A percentile compares a stretch with the other conserved stretches of the same genome.
Evolutionary conservation across 2,113 vertebrate genomes (phyloP).

Genomic region (Silurus asotus): DNA sequence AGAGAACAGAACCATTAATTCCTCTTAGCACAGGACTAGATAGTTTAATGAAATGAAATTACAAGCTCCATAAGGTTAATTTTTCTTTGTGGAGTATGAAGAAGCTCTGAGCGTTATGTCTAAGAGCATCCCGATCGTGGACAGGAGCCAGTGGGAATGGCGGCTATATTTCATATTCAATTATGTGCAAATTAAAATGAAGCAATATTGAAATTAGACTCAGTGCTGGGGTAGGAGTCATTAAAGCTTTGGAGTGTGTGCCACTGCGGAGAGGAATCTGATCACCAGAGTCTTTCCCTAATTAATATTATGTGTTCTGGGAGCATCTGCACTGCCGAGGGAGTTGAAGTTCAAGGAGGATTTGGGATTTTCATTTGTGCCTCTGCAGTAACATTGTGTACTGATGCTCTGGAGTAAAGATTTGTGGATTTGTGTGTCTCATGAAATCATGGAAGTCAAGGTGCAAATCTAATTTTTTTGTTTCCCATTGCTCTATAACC

Average conservation of each 20-base stretch:
- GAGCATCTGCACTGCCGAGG: slow-evolving; percentile 26
- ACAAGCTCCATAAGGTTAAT: slow-evolving; percentile 16
- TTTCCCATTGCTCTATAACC: slow-evolving; percentile 25
- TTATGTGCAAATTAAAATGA: slow-evolving; percentile 61
- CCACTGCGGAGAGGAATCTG: slow-evolving; percentile 37
- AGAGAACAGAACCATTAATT: background rate
- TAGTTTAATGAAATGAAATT: slow-evolving; percentile 39
- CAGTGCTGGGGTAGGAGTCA: slow-evolving; percentile 46
- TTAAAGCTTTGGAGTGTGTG: slow-evolving; percentile 47
- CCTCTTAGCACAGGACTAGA: slow-evolving; percentile 19
- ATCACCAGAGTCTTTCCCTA: slow-evolving; percentile 50
- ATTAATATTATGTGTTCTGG: slow-evolving; percentile 55
- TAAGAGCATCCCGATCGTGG: slow-evolving; percentile 43
- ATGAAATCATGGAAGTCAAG: slow-evolving; percentile 27
- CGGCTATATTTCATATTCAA: slow-evolving; percentile 57
- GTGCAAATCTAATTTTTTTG: slow-evolving; percentile 23
- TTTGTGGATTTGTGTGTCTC: background rate
- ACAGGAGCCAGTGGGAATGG: slow-evolving; percentile 47
- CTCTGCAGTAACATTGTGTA: slow-evolving; percentile 21
- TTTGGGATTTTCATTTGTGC: slow-evolving; percentile 28
- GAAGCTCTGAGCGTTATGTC: slow-evolving; percentile 10
- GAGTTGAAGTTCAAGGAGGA: slow-evolving; percentile 44
- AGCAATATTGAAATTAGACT: slow-evolving; percentile 56
- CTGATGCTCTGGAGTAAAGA: slow-evolving; percentile 1
- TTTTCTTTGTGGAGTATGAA: slow-evolving; percentile 29